Percentiles rank a stretch among this genome's conserved stretches.
These are phyloP conservation scores for Myotis yumanensis DNA, from an alignment of 2,113 vertebrate species.

Conservation along the genomic window DNA sequence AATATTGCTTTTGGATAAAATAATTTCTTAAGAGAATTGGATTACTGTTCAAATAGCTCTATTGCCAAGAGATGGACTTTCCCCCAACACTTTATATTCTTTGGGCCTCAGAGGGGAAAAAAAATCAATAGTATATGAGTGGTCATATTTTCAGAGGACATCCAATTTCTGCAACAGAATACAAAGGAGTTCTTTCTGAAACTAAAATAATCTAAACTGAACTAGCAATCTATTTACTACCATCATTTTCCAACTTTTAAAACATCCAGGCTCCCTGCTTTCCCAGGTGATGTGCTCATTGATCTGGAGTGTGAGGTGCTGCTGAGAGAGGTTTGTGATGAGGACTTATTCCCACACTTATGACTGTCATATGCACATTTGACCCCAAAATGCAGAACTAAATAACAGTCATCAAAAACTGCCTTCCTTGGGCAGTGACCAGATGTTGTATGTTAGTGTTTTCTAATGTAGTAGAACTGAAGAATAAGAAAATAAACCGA, in stretches of 20 bases:
- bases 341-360: background rate
- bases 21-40: background rate
- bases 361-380: background rate
- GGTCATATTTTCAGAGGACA: constrained; percentile 31
- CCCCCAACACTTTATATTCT: background rate
- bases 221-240: background rate
- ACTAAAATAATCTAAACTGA: background rate
- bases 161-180: constrained; percentile 6
- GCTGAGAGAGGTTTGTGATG: background rate
- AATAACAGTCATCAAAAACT: background rate
- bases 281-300: background rate
- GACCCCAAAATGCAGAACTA: background rate
- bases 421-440: background rate
- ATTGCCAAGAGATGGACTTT: background rate
- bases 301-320: background rate
- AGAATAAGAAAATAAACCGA: background rate
- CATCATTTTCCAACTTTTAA: background rate
- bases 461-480: background rate
- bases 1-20: background rate
- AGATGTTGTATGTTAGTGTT: background rate
- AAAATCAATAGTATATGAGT: constrained; percentile 19
- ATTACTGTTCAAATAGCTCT: background rate
- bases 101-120: background rate
- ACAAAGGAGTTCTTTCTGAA: background rate
- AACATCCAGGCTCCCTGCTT: background rate